These are phyloP conservation scores for Mimachlamys varia DNA, from an alignment of 2,888 invertebrate genomes.

Conservation along the genomic window DNA sequence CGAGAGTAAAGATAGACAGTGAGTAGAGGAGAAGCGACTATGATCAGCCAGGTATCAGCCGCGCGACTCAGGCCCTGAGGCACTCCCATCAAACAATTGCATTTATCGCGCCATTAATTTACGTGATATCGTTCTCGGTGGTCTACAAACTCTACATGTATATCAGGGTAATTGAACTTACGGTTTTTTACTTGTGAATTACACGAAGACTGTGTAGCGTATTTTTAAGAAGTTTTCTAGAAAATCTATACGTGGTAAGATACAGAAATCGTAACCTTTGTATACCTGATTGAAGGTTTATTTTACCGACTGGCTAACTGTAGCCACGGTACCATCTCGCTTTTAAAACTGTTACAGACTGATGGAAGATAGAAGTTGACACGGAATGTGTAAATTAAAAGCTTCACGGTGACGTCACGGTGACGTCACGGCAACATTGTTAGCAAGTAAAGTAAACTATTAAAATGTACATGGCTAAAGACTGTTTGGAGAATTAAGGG, in stretches of 20 bases:
- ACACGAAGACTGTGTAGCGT: neutral
- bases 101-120: slow-evolving; percentile 39
- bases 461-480: too few species aligned
- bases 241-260: neutral
- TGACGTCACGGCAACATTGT: too few species aligned
- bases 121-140: slow-evolving; percentile 31
- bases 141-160: slow-evolving; percentile 28
- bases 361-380: too few species aligned
- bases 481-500: too few species aligned
- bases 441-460: too few species aligned
- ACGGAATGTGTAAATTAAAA: too few species aligned
- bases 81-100: slow-evolving; percentile 40
- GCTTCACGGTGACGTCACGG: too few species aligned
- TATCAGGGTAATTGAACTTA: slow-evolving; percentile 16
- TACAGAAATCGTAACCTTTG: neutral
- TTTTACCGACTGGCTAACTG: too few species aligned
- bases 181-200: neutral
- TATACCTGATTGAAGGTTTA: too few species aligned
- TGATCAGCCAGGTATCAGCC: slow-evolving; percentile 25
- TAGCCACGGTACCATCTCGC: too few species aligned
- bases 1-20: neutral
- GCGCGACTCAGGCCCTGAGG: slow-evolving; percentile 16
- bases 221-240: neutral
- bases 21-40: neutral
- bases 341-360: too few species aligned